phyloP scores from a whole-genome alignment of 2,113 vertebrate genomes.

The Emberiza fucata region DNA sequence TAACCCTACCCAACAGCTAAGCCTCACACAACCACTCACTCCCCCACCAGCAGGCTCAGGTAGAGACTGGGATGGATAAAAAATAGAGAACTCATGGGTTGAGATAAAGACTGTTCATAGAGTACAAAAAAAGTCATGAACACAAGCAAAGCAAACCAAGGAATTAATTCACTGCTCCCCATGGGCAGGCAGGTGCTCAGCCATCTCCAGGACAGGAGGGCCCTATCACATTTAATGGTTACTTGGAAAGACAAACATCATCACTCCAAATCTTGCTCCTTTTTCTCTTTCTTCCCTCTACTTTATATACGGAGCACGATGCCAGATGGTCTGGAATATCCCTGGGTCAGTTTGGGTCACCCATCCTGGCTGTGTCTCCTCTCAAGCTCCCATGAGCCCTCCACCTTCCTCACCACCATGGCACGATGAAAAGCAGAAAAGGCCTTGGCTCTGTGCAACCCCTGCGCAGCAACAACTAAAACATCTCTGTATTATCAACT shows the following conservation, averaged over 20 bases:
- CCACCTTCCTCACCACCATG: rapidly evolving
- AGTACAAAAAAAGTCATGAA: neutral
- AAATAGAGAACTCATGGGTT: neutral
- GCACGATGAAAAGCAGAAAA: neutral
- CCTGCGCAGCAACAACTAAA: neutral
- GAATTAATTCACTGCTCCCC: neutral
- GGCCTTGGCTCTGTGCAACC: neutral
- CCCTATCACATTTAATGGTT: rapidly evolving
- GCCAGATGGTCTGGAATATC: neutral
- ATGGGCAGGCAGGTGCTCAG: neutral
- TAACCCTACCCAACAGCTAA: neutral
- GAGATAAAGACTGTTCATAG: neutral
- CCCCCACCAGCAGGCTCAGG: rapidly evolving
- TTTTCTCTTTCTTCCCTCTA: neutral
- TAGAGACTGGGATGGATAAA: neutral
- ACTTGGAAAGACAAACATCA: neutral
- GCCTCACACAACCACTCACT: neutral
- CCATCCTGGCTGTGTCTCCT: neutral
- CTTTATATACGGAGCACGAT: neutral
- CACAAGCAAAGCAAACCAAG: neutral
- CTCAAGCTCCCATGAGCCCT: rapidly evolving
- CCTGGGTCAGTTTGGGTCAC: neutral
- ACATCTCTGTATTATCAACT: neutral
- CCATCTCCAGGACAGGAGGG: neutral
- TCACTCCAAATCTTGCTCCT: neutral